Evolutionary conservation across 2,888 invertebrate species (phyloP), one percentile per base, ranked within the genome.

Genomic region (Leptopilina syphax): DNA sequence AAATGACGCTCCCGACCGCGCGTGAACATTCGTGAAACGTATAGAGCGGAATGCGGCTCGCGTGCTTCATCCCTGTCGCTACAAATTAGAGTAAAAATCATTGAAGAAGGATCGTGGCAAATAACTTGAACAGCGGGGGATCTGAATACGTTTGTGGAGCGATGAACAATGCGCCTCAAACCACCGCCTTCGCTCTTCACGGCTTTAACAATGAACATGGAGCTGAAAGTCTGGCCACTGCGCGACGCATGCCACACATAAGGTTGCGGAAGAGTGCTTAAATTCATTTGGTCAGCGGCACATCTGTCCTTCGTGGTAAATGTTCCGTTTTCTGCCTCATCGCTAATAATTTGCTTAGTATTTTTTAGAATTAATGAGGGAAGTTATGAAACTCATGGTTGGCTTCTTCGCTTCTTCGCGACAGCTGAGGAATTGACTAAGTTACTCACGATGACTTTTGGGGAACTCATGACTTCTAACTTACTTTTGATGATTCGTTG

Each of bases 31-130:
- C 50, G 12, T 65, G 76, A 60, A 68, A 41, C 34, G 65, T 77
- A 68, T 34, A 66, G 65, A 79, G 24, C 87, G 88, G 90, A 90
- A 90, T 89, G 89, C 85, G 84, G 86, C 86, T 90, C 89, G 90
- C 90, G 89, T 88, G 90, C 89, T 89, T 86, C 88, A 85, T 88
- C 87, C 88, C 89, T 91, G 91, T 91, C 91, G 89, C 89, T 88
- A 88, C 91, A 88, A 91, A 91, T 91, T 91, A 91, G 90, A 89
- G 90, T 90, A 87, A 90, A 90, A 90, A 89, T 91, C 89, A 88
- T 50, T 89, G 88, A 88, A 90, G 89, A 87, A 87, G 90, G 89
- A 91, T 91, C 89, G 88, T 88, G 89, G 87, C 87, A 88, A 91
- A 91, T 91, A 91, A 89, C 89, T 89, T 86, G 87, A 90, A 80